Conservation (phyloP, 2,113 vertebrate genomes). For the Proterorhinus semilunaris region DNA sequence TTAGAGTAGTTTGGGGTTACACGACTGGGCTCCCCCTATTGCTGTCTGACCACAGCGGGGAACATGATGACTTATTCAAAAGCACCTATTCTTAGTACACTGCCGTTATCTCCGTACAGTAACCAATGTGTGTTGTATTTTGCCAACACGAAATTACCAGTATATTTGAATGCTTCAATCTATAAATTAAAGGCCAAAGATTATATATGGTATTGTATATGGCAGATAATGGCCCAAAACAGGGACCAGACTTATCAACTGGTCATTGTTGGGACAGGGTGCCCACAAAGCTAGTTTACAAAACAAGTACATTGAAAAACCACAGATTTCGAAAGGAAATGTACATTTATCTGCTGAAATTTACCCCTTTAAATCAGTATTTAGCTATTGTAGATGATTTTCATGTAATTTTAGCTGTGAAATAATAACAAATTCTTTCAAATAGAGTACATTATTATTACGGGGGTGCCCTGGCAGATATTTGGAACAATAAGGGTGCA, state of each 20-base stretch:
- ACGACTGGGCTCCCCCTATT: not conserved
- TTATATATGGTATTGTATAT: not conserved
- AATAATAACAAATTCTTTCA: too few species aligned
- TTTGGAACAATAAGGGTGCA: too few species aligned
- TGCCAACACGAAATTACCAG: not conserved
- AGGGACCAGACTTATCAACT: not conserved
- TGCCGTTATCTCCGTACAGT: not conserved
- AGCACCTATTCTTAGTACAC: not conserved
- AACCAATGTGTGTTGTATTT: not conserved
- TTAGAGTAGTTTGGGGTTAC: not conserved
- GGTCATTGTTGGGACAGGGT: too few species aligned
- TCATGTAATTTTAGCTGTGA: too few species aligned
- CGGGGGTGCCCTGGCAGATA: too few species aligned
- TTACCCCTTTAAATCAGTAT: too few species aligned
- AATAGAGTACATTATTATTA: too few species aligned
- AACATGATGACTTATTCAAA: not conserved
- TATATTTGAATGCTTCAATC: not conserved
- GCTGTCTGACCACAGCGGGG: conserved; percentile 4
- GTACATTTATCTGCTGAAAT: too few species aligned
- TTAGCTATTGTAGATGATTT: too few species aligned
- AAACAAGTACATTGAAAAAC: too few species aligned
- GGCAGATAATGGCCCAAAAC: not conserved
- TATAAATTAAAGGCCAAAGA: not conserved
- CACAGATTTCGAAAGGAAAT: too few species aligned
- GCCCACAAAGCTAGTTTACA: too few species aligned